Base-by-base conservation (phyloP, 2,113 vertebrate species). In the Merops nubicus region DNA sequence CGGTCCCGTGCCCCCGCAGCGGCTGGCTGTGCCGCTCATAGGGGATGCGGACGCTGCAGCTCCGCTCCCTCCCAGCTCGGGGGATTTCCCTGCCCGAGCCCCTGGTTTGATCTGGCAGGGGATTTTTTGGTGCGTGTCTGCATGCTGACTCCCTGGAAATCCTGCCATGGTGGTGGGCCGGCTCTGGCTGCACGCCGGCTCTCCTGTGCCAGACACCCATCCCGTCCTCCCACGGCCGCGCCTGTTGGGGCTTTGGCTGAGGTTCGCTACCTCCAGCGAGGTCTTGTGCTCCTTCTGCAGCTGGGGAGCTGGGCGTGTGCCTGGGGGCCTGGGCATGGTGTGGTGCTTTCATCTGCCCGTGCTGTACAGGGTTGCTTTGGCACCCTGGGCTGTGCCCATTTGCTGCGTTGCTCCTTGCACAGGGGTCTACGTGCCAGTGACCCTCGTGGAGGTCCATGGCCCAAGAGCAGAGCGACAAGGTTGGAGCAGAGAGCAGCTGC, bases 1-100 rank as follows among this genome's bases (percentile, higher is more conserved):
- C 0, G 0, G 29, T 59, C 38, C 56, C 0, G 4, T 83, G 62
- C 8, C 48, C 56, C 11, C 1, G 2, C 1, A 4, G 67, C 0
- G 38, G 36, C 31, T 28, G 72, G 43, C 36, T 1, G 5, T 47
- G 65, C n/a, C 2, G 5, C 54, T 86, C 5, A 28, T 3, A 2
- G 19, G 38, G 40, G 26, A 36, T 18, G 63, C 0, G 2, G n/a
- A 15, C 77, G 38, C 29, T 5, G 8, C 18, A 36, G 77, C 45
- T 87, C 48, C 65, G 54, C 85, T 57, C 12, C 29, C n/a, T 81
- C 69, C 40, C 50, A 19, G 20, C 34, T 0, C 2, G 22, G 21
- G 23, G n/a, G 18, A 33, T 28, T 45, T 2, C 1, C n/a, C 29
- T 78, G 78, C 29, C 56, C n/a, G 56, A 95, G 60, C 42, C 45